Percentiles rank a stretch among this genome's conserved stretches.
These are phyloP conservation scores for Caenorhabditis parvicauda DNA, from an alignment of 2,888 invertebrate species.

Conservation along the genomic window DNA sequence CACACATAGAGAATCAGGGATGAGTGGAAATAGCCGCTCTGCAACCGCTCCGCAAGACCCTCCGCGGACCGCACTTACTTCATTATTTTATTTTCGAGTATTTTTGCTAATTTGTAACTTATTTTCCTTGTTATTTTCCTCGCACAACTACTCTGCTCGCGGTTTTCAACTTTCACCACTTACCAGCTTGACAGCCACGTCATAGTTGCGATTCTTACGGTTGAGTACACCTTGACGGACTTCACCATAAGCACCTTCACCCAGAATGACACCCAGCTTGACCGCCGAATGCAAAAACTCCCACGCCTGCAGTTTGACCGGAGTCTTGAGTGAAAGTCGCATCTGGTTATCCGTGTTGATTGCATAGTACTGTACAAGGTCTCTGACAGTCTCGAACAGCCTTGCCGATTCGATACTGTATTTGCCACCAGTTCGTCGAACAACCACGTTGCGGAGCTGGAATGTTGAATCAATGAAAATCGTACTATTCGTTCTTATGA, in stretches of 20 bases:
- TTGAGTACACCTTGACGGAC: slow-evolving; percentile 17
- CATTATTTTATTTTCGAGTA: no score
- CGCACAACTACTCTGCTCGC: no score
- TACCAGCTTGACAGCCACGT: slow-evolving; percentile 28
- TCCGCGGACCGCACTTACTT: no score
- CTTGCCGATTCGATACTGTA: slow-evolving; percentile 5
- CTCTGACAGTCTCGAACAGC: slow-evolving; percentile 10
- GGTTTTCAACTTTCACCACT: no score
- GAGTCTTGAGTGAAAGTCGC: slow-evolving; percentile 12
- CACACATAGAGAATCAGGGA: no score
- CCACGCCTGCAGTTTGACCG: slow-evolving; percentile 15
- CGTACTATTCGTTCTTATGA: no score
- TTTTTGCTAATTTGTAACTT: no score
- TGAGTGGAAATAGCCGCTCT: no score
- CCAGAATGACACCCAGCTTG: slow-evolving; percentile 19
- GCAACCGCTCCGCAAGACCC: no score
- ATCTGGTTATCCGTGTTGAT: slow-evolving; percentile 7
- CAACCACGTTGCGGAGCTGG: slow-evolving; percentile 20
- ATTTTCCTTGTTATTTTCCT: no score
- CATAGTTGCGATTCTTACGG: slow-evolving; percentile 7
- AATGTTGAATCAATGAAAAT: no score
- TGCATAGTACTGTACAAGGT: slow-evolving; percentile 8
- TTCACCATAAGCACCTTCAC: slow-evolving; percentile 32
- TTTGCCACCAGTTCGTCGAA: slow-evolving; percentile 12
- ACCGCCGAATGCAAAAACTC: slow-evolving; percentile 19